These are phyloP conservation scores for Platygyra sinensis DNA, from an alignment of 64 coral and sea anemone genomes.

Conservation along the genomic window DNA sequence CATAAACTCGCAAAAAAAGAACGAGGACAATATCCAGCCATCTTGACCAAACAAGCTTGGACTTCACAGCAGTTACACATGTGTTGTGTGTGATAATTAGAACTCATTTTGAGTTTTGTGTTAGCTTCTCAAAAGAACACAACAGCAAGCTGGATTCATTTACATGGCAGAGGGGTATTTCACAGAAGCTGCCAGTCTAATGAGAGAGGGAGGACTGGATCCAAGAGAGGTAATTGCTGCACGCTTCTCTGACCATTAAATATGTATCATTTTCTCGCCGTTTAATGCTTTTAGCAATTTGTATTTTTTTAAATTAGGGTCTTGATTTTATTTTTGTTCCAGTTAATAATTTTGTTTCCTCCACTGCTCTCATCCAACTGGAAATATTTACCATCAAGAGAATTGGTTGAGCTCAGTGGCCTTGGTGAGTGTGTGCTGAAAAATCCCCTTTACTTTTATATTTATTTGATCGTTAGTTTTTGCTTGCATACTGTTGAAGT, in stretches of 20 bases:
- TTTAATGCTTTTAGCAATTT: no score
- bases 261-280: no score
- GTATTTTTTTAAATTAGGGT: not conserved
- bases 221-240: slow-evolving; percentile 78
- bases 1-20: no score
- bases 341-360: slow-evolving; percentile 88
- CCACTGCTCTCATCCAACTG: slow-evolving; percentile 77
- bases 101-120: not conserved
- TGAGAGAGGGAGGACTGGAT: slow-evolving; percentile 89
- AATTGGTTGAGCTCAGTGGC: slow-evolving; percentile 73
- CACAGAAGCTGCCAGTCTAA: slow-evolving; percentile 69
- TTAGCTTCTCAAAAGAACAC: slow-evolving; percentile 78
- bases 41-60: no score
- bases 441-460: not conserved
- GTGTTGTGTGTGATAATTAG: no score
- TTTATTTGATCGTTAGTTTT: not conserved
- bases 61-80: not conserved
- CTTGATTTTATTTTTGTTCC: slow-evolving; percentile 6
- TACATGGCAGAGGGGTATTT: slow-evolving; percentile 81
- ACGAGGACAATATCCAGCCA: no score
- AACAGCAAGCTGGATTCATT: slow-evolving; percentile 90
- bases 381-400: slow-evolving; percentile 82
- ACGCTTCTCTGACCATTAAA: no score
- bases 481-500: no score
- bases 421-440: slow-evolving; percentile 57